Conservation (phyloP, 2,113 vertebrate genomes). For the Hydrochoerus hydrochaeris region DNA sequence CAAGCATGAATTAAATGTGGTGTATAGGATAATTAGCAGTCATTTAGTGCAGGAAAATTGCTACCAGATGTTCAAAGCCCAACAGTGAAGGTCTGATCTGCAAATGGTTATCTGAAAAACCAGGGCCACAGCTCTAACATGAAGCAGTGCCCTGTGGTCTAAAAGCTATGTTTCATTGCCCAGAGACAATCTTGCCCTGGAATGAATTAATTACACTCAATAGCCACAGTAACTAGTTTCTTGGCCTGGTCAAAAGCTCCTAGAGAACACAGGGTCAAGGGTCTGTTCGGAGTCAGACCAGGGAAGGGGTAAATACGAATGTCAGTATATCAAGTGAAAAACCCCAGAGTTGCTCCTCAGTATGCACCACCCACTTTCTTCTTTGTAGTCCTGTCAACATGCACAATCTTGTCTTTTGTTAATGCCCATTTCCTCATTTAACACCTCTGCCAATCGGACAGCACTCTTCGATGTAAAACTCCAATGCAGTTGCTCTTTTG, state of each 20-base stretch:
- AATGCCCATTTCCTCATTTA: background rate
- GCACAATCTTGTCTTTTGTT: background rate
- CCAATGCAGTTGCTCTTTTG: background rate
- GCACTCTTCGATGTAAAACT: background rate
- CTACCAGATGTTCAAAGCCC: conserved; percentile 67
- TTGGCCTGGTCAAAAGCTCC: background rate
- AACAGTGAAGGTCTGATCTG: conserved; percentile 61
- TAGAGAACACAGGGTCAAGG: background rate
- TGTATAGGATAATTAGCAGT: conserved; percentile 71
- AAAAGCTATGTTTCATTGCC: conserved; percentile 50
- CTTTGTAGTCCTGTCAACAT: conserved; percentile 20
- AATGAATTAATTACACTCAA: conserved; percentile 41
- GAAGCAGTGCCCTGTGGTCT: background rate
- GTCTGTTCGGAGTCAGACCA: background rate
- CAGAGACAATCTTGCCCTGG: conserved; percentile 37
- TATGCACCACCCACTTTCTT: background rate
- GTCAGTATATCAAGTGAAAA: background rate
- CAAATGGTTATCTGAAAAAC: conserved; percentile 71
- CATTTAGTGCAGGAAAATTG: conserved; percentile 75
- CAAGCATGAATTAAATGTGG: conserved; percentile 69
- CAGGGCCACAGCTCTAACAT: conserved; percentile 54
- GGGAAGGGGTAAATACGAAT: background rate
- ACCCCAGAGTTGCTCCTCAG: background rate
- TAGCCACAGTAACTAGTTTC: conserved; percentile 44
- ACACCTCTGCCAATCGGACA: background rate